phyloP scores from a whole-genome alignment of 2,797 vertebrate genomes.

The Gallinago solitaria region DNA sequence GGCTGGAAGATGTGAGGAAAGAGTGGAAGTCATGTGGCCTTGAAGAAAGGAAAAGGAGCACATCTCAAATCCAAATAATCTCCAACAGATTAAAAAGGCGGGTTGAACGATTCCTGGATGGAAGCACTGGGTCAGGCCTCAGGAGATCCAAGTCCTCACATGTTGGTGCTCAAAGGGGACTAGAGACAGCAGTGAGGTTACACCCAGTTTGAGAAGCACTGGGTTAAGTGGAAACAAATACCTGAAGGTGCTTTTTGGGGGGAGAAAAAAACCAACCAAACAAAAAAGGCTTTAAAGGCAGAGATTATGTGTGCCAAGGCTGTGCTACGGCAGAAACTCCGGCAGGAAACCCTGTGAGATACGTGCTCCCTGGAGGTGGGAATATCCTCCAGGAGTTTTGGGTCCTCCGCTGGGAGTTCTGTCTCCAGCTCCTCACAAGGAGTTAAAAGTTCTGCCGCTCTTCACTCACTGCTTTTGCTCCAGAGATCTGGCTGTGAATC shows the following conservation, averaged over 20 bases:
- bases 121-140: not conserved
- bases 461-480: too few species aligned
- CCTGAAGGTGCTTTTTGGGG: not conserved
- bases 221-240: not conserved
- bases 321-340: not conserved
- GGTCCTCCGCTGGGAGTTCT: not conserved
- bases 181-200: not conserved
- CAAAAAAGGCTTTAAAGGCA: not conserved
- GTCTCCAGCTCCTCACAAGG: not conserved
- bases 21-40: not conserved
- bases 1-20: not conserved
- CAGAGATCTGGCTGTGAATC: too few species aligned
- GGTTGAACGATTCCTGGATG: not conserved
- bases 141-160: not conserved
- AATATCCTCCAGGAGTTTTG: not conserved
- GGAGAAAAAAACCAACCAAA: too few species aligned
- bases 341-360: not conserved
- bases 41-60: not conserved
- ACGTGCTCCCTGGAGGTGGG: not conserved
- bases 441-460: not conserved
- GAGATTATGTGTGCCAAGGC: not conserved
- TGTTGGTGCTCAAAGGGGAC: not conserved
- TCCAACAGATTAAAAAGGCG: not conserved
- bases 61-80: not conserved
- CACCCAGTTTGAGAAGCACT: not conserved